Evolutionary conservation across 2,113 vertebrate species (phyloP).

Genomic region (Cryptomyrus ogoouensis): DNA sequence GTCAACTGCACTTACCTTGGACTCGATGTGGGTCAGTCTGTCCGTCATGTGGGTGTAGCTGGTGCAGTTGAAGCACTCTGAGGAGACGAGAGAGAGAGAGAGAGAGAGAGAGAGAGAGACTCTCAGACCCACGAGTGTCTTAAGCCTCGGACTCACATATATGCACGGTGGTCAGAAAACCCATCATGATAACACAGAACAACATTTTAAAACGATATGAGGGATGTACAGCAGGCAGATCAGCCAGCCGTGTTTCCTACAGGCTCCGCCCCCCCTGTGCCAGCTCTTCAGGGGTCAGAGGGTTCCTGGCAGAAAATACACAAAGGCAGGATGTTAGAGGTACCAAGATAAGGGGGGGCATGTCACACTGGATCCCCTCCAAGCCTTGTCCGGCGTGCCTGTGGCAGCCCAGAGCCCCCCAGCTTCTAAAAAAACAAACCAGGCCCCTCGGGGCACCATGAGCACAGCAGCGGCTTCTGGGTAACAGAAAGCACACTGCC

Average conservation of each 20-base stretch:
- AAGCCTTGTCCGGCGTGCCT: neutral
- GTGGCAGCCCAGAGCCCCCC: neutral
- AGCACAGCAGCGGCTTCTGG: neutral
- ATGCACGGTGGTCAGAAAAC: neutral
- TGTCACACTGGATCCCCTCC: neutral
- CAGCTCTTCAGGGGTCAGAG: neutral
- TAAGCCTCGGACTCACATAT: neutral
- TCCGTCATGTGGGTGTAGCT: slow-evolving; percentile 72
- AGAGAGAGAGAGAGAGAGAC: neutral
- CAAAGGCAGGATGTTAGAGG: neutral
- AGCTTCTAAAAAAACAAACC: neutral
- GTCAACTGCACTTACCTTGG: slow-evolving; percentile 63
- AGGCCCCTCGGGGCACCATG: neutral
- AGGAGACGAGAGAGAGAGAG: neutral
- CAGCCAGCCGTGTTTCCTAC: neutral
- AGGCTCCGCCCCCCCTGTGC: neutral
- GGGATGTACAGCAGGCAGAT: neutral
- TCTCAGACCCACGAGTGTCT: neutral
- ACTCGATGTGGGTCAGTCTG: slow-evolving; percentile 74
- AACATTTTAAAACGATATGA: neutral
- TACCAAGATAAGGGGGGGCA: neutral
- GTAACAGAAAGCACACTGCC: neutral
- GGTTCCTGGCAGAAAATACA: neutral
- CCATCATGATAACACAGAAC: neutral
- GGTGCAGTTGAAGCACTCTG: slow-evolving; percentile 93